phyloP scores from a whole-genome alignment of 2,113 vertebrate genomes.

The Rattus rattus region DNA sequence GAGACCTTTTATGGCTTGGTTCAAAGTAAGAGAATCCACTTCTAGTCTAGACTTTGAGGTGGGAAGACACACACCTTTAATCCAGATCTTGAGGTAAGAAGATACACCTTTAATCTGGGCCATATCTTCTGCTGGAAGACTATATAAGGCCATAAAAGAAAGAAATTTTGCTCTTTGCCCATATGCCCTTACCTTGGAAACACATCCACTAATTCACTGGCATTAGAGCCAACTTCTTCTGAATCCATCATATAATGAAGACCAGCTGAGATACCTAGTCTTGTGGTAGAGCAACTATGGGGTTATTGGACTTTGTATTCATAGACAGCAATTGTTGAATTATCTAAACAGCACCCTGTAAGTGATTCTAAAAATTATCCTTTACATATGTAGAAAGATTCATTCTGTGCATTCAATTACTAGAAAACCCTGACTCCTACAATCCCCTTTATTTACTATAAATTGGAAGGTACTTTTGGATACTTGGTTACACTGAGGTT shows the following conservation, averaged over 20 bases:
- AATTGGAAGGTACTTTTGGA: background rate
- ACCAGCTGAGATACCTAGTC: background rate
- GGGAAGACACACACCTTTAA: background rate
- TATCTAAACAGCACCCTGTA: background rate
- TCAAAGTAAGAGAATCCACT: background rate
- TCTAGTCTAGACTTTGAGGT: background rate
- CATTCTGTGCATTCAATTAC: background rate
- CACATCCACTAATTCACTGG: background rate
- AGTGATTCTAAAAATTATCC: background rate
- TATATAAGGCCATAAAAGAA: background rate
- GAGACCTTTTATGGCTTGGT: background rate
- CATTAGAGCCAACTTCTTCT: background rate
- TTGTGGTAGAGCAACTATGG: background rate
- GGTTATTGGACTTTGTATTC: background rate
- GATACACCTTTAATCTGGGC: background rate
- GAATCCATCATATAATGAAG: background rate
- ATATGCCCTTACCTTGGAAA: background rate
- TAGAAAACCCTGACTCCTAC: background rate
- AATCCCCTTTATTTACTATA: background rate
- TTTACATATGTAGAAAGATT: background rate
- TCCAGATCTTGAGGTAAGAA: background rate
- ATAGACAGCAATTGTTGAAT: background rate
- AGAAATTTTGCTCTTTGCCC: background rate
- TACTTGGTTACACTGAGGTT: background rate
- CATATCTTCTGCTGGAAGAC: background rate